Conservation (phyloP, 2,113 vertebrate species). For the Condylura cristata region DNA sequence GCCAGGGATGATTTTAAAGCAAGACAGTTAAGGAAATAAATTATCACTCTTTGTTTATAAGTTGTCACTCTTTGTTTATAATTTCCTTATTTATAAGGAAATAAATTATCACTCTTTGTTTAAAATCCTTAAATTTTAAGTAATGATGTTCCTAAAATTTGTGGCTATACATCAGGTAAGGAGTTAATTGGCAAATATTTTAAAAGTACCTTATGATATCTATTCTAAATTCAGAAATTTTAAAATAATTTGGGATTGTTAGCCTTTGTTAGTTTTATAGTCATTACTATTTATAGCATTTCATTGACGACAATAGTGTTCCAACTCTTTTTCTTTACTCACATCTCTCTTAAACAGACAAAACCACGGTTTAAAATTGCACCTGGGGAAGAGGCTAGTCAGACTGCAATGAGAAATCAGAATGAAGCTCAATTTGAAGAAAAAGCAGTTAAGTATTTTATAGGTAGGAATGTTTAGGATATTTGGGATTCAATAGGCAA, state of each 20-base stretch:
- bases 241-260: slow-evolving; percentile 50
- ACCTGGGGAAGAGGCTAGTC: slow-evolving; percentile 75
- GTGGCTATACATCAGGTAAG: neutral
- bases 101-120: neutral
- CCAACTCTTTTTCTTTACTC: slow-evolving; percentile 64
- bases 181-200: slow-evolving; percentile 19
- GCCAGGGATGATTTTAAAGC: slow-evolving; percentile 35
- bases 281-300: slow-evolving; percentile 54
- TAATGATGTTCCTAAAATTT: slow-evolving; percentile 48
- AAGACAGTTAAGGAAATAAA: neutral
- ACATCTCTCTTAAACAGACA: slow-evolving; percentile 78
- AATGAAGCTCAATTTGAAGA: slow-evolving; percentile 78
- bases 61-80: neutral
- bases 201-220: neutral
- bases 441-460: slow-evolving; percentile 83
- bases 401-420: slow-evolving; percentile 75
- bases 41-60: neutral
- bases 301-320: slow-evolving; percentile 54
- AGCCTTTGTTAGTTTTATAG: slow-evolving; percentile 37
- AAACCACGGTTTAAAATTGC: slow-evolving; percentile 70
- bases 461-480: slow-evolving; percentile 75
- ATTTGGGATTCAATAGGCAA: slow-evolving; percentile 38
- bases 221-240: slow-evolving; percentile 40
- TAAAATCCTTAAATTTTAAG: slow-evolving; percentile 33
- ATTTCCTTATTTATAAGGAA: too few species aligned